These are phyloP conservation scores for Acrossocheilus wenchowensis DNA, from an alignment of 2,797 vertebrate species.

Conservation along the genomic window DNA sequence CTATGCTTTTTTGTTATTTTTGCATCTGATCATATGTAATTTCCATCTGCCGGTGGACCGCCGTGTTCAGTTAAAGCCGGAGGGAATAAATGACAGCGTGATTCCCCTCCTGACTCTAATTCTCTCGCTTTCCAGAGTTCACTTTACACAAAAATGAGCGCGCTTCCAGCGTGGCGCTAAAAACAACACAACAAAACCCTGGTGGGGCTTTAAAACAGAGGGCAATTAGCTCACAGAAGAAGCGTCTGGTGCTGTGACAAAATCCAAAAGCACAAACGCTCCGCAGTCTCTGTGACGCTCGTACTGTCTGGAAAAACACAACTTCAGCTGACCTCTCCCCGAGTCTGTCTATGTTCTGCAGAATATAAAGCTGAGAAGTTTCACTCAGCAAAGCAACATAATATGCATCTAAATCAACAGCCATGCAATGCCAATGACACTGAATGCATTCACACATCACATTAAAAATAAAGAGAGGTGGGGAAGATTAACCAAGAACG, in stretches of 20 bases:
- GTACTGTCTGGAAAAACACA: not conserved
- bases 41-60: constrained; percentile 3
- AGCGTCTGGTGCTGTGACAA: not conserved
- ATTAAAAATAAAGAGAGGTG: not conserved
- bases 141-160: not conserved
- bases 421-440: not conserved
- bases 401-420: not conserved
- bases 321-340: not conserved
- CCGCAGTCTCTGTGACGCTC: not conserved
- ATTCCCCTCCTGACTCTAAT: constrained; percentile 1
- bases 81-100: constrained; percentile 7
- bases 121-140: not conserved
- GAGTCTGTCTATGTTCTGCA: not conserved
- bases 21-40: not conserved
- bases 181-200: constrained; percentile 17
- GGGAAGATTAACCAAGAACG: not conserved
- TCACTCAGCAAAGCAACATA: not conserved
- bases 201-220: not conserved
- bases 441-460: not conserved
- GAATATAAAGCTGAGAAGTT: not conserved
- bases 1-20: not conserved
- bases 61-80: not conserved
- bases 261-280: not conserved
- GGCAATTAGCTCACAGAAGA: not conserved
- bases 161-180: not conserved